Base-by-base conservation (phyloP, 2,113 vertebrate genomes). In the Tupaia tana region DNA sequence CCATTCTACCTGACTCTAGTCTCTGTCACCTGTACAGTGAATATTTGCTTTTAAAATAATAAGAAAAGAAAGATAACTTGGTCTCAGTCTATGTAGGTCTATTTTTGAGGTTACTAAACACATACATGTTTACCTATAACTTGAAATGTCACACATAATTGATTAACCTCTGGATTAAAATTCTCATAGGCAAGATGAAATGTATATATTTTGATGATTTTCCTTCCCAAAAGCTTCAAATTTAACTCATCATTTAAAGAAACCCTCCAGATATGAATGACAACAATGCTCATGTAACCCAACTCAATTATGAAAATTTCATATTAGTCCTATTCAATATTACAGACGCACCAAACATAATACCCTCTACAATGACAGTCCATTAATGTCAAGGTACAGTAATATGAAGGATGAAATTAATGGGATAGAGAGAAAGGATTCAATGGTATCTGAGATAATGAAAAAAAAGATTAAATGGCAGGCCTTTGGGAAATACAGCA, bases 361-460 rank as follows among this genome's bases (percentile, higher is more conserved):
- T 80, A 94, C 74, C 90, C 84, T 96, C 73, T 59, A 52, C 43
- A 78, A 79, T 77, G 91, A 92, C 89, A 95, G 83, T 89, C 86
- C 87, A 94, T 97, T 96, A 95, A 93, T 81, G 92, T 93, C 90
- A 97, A 96, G 90, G 77, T 91, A 7, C 58, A 95, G 63, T 79
- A 89, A 96, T 77, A 92, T 22, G 43, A 95, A 96, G 58, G n/a
- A 87, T 81, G 71, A 94, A 96, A 96, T 95, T 95, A 93, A 94
- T 27, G 67, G 89, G 74, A 87, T 70, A 83, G 58, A 74, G 56
- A 93, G 63, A 93, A 90, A 97, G 94, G 86, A 88, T 94, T 96
- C 89, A 89, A 66, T 27, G 34, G 70, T 86, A 94, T 93, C 66
- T 69, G 70, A 95, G 79, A 94, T 93, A 96, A 97, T 95, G 95